Evolutionary conservation across 2,888 invertebrate genomes (phyloP).

Genomic region (Proisotoma minuta): DNA sequence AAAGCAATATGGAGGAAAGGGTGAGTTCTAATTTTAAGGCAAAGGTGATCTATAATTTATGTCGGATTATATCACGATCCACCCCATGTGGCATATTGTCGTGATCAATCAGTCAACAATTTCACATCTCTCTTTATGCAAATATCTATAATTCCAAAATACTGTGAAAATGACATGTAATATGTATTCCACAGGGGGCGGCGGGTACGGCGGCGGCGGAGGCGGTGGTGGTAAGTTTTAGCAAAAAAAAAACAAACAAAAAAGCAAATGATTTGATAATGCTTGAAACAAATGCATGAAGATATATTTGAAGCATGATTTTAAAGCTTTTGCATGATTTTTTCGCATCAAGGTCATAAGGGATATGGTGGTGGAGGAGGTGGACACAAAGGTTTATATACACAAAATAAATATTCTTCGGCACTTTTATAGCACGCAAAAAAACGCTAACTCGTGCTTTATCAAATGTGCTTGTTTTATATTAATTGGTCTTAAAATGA

Average conservation of each 20-base stretch:
- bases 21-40: neutral
- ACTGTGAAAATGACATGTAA: too few relatives aligned
- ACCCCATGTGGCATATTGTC: too few relatives aligned
- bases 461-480: too few relatives aligned
- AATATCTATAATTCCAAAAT: too few relatives aligned
- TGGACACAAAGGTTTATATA: constrained; percentile 18
- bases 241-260: neutral
- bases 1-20: constrained; percentile 17
- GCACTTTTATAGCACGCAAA: too few relatives aligned
- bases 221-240: constrained; percentile 16
- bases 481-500: constrained; percentile 16
- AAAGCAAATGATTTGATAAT: too few relatives aligned
- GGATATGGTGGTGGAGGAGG: constrained; percentile 31
- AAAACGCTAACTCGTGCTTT: too few relatives aligned
- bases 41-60: too few relatives aligned
- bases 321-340: constrained; percentile 1
- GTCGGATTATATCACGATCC: too few relatives aligned
- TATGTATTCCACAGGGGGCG: constrained; percentile 15
- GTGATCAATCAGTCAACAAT: too few relatives aligned
- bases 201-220: constrained; percentile 31
- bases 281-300: neutral
- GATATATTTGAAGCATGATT: neutral
- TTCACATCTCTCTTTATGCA: too few relatives aligned
- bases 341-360: neutral
- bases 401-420: too few relatives aligned